Base-by-base conservation (phyloP, 2,888 invertebrate species). In the Drosophila flavopinicola region DNA sequence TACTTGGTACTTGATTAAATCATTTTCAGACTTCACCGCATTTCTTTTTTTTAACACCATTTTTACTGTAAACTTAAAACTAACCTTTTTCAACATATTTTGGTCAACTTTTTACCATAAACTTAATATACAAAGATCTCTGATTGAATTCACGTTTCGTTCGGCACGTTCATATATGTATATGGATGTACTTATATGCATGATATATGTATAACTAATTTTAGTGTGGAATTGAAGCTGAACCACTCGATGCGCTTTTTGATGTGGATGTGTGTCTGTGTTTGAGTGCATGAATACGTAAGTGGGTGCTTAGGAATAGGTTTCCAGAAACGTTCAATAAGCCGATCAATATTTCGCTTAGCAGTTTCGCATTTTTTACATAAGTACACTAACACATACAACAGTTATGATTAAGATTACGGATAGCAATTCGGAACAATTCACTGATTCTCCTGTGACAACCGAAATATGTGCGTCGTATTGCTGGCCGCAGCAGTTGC, bases 1-100 rank as follows among this genome's bases (percentile, higher is more conserved):
- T 85, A 82, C 54, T 75, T 87, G 68, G 80, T 80, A 79, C 68
- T 87, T 85, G 88, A 89, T 88, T 90, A 85, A 77, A 88, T 89
- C 83, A 87, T 88, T 79, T 75, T 89, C 90, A 90, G 90, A 90
- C 90, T 89, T 89, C 75, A 88, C 79, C 88, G 84, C 75, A 80
- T 79, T 70, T 66, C 75, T 72, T 60, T 71, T 70, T 67, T 65
- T 49, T 52, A 75, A 75, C 75, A 70, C 69, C 71, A 58, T 64
- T 80, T 20, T 70, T 45, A 61, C 44, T 68, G 68, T 56, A 47
- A 76, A 61, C 84, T 84, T 85, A 80, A 47, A 32, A 35, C 84
- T 80, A 80, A 42, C 65, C 52, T 51, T 58, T 76, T 78, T 78
- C 57, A 78, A 78, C 59, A 74, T 69, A 63, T 85, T 82, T 85